A percentile compares a stretch with the other conserved stretches of the same genome.
These are phyloP conservation scores for Gopherus flavomarginatus DNA, from an alignment of 2,113 vertebrate species.

Conservation along the genomic window DNA sequence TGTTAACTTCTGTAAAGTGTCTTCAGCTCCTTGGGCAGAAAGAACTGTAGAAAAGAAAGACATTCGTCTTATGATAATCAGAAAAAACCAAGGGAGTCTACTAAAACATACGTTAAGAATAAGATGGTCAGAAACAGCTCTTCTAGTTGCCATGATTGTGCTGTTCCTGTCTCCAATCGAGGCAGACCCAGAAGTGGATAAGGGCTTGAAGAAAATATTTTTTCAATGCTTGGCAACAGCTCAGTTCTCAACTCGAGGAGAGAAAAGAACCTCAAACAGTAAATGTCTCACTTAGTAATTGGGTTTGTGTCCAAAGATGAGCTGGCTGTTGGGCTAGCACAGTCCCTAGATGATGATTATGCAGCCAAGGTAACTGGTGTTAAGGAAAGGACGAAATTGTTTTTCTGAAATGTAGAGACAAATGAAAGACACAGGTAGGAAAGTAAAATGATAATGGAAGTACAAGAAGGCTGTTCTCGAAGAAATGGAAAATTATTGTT, in stretches of 20 bases:
- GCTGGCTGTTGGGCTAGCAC: not conserved
- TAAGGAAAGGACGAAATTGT: not conserved
- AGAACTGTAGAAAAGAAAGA: not conserved
- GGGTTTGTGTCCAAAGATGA: not conserved
- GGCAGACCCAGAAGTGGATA: not conserved
- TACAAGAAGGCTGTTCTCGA: not conserved
- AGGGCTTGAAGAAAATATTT: rapidly evolving
- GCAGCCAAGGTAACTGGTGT: not conserved
- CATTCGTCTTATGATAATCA: not conserved
- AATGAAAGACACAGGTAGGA: not conserved
- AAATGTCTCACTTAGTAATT: not conserved
- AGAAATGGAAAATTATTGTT: not conserved
- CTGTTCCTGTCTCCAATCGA: not conserved
- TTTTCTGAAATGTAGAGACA: rapidly evolving
- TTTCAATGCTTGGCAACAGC: rapidly evolving
- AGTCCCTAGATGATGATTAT: too few relatives aligned
- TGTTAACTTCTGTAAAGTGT: not conserved
- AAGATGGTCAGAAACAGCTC: not conserved
- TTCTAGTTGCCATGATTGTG: not conserved
- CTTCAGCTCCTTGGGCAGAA: not conserved
- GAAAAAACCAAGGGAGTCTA: not conserved
- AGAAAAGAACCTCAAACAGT: not conserved
- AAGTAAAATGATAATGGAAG: not conserved
- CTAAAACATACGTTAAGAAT: not conserved
- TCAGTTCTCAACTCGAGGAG: not conserved